Conservation (phyloP, 2,888 invertebrate species). For the Meteorus cinctellus region DNA sequence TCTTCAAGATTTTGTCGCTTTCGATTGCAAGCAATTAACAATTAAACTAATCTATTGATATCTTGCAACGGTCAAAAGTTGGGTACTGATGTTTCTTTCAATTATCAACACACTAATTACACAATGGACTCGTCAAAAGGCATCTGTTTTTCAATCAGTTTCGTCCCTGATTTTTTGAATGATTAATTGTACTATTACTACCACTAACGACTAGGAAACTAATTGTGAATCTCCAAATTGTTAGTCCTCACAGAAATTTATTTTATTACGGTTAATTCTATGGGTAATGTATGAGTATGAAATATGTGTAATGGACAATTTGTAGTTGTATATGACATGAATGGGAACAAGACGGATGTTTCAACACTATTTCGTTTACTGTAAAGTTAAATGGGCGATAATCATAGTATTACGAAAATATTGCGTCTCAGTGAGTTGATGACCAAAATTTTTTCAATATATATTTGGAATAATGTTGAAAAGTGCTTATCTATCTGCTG, state of each 20-base stretch:
- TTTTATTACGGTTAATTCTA: conserved; percentile 22
- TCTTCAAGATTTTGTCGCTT: not conserved
- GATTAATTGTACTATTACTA: conserved; percentile 15
- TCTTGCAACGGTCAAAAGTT: not conserved
- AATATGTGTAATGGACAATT: not conserved
- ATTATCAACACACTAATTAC: not conserved
- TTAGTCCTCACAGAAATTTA: conserved; percentile 37
- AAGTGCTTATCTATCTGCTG: conserved; percentile 48
- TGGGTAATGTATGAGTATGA: not conserved
- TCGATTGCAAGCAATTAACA: conserved; percentile 9
- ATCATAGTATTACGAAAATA: conserved; percentile 27
- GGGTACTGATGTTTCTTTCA: not conserved
- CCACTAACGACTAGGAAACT: conserved; percentile 44
- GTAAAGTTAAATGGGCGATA: not conserved
- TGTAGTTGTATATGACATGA: not conserved
- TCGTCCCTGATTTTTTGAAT: not conserved
- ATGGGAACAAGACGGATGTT: conserved; percentile 25
- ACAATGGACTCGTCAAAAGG: not conserved
- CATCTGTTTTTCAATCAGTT: not conserved
- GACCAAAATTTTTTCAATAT: conserved; percentile 60
- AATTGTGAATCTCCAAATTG: conserved; percentile 9
- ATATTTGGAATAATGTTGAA: conserved; percentile 51
- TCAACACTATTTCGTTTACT: not conserved
- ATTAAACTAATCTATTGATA: conserved; percentile 9
- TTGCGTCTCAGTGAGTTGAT: conserved; percentile 53